Evolutionary conservation across 2,888 invertebrate species (phyloP).

Genomic region (Nomada ruficornis): DNA sequence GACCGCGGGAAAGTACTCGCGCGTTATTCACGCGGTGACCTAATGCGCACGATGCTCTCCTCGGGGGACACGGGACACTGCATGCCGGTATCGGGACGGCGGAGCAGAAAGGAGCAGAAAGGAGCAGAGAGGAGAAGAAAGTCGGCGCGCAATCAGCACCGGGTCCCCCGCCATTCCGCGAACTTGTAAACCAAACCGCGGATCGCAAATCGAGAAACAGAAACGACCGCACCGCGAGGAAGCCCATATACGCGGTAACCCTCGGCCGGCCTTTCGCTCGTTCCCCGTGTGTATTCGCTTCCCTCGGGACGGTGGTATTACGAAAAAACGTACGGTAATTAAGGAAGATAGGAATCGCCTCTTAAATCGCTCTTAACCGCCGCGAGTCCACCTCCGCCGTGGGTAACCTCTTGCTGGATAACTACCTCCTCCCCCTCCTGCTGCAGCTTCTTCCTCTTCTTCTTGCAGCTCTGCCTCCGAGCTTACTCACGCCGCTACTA

Average conservation of each 20-base stretch:
- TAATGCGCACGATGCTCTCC: neutral
- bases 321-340: slow-evolving; percentile 78
- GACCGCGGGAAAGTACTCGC: slow-evolving; percentile 13
- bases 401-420: slow-evolving; percentile 60
- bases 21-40: slow-evolving; percentile 15
- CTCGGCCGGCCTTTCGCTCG: slow-evolving; percentile 15
- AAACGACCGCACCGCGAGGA: slow-evolving; percentile 51
- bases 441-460: neutral
- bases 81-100: neutral
- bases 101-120: neutral
- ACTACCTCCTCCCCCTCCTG: slow-evolving; percentile 39
- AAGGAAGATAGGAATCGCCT: slow-evolving; percentile 80
- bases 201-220: slow-evolving; percentile 69
- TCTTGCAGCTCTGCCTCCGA: slow-evolving; percentile 37
- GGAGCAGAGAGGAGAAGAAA: neutral
- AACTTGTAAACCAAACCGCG: slow-evolving; percentile 66
- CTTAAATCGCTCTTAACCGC: slow-evolving; percentile 75
- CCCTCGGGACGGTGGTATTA: slow-evolving; percentile 44
- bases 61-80: neutral
- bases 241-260: slow-evolving; percentile 61
- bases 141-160: slow-evolving; percentile 1
- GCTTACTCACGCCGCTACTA: slow-evolving; percentile 46
- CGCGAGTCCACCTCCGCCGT: slow-evolving; percentile 58
- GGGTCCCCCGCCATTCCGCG: slow-evolving; percentile 53
- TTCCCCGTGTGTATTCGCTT: slow-evolving; percentile 38